Percentiles rank a stretch among this genome's conserved stretches.
These are phyloP conservation scores for Tor tambroides DNA, from an alignment of 2,113 vertebrate species.

Conservation along the genomic window DNA sequence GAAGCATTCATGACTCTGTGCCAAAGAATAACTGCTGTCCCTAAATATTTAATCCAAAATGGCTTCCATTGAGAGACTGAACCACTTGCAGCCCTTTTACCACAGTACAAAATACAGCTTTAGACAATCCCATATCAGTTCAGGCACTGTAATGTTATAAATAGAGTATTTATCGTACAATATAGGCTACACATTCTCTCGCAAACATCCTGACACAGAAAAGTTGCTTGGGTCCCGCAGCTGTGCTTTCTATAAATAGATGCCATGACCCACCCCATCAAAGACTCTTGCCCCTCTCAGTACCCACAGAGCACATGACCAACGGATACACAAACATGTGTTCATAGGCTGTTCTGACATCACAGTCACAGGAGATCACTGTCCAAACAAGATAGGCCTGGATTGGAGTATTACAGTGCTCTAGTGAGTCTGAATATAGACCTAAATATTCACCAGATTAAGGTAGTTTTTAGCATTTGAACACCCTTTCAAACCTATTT, in stretches of 20 bases:
- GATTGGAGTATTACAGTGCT: too few species aligned
- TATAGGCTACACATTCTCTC: not conserved
- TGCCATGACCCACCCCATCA: slow-evolving; percentile 39
- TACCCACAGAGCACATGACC: slow-evolving; percentile 41
- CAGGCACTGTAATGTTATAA: not conserved
- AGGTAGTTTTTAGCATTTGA: too few species aligned
- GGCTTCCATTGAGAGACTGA: not conserved
- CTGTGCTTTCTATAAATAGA: slow-evolving; percentile 54
- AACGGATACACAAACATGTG: slow-evolving; percentile 42
- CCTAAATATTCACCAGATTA: too few species aligned
- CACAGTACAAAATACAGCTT: not conserved
- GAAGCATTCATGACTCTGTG: slow-evolving; percentile 33
- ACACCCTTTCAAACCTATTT: too few species aligned
- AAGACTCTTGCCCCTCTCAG: slow-evolving; percentile 46
- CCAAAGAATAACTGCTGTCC: slow-evolving; percentile 9
- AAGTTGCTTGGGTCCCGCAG: slow-evolving; percentile 36
- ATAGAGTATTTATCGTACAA: slow-evolving; percentile 8
- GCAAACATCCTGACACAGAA: slow-evolving; percentile 16
- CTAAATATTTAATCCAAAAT: slow-evolving; percentile 34
- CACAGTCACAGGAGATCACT: slow-evolving; percentile 39
- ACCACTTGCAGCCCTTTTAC: not conserved
- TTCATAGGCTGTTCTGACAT: slow-evolving; percentile 35
- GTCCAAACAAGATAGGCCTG: slow-evolving; percentile 44
- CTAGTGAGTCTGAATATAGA: too few species aligned
- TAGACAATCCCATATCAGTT: too few species aligned